These are phyloP conservation scores for Tachyglossus aculeatus DNA, from an alignment of 2,797 vertebrate species.

Conservation along the genomic window DNA sequence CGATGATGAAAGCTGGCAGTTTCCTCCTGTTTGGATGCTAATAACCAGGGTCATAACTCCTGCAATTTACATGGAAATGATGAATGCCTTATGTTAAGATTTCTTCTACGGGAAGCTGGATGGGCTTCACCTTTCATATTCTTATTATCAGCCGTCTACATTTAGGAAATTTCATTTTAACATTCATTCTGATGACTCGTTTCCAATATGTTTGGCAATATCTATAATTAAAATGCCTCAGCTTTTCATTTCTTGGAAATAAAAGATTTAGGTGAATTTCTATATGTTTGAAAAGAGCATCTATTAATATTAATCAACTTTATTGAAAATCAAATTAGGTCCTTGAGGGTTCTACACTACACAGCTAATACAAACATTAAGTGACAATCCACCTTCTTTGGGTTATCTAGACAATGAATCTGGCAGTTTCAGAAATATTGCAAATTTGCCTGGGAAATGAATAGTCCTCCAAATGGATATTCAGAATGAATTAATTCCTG, in stretches of 20 bases:
- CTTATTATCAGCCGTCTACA: conserved; percentile 36
- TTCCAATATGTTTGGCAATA: neutral
- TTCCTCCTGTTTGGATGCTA: conserved; percentile 27
- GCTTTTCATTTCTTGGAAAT: conserved; percentile 15
- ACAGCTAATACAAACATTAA: too few species aligned
- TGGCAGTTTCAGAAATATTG: neutral
- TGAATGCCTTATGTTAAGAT: conserved; percentile 33
- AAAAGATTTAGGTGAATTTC: conserved; percentile 12
- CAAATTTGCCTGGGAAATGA: too few species aligned
- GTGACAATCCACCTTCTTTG: too few species aligned
- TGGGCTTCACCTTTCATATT: conserved; percentile 36
- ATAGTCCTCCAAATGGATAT: too few species aligned
- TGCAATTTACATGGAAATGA: conserved; percentile 32
- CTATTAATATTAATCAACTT: neutral
- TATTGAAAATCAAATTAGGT: neutral
- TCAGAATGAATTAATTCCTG: too few species aligned
- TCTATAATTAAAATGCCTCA: conserved; percentile 15
- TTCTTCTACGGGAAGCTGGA: conserved; percentile 3
- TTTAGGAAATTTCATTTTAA: conserved; percentile 33
- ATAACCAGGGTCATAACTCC: conserved; percentile 22
- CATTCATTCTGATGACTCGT: conserved; percentile 20
- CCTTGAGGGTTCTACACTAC: neutral
- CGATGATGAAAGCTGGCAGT: conserved; percentile 41
- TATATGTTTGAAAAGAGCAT: conserved; percentile 3
- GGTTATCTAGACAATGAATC: neutral